A percentile compares a stretch with the other conserved stretches of the same genome.
phyloP scores from a whole-genome alignment of 35 echinoderm and acorn worm genomes.

The Anneissia japonica region DNA sequence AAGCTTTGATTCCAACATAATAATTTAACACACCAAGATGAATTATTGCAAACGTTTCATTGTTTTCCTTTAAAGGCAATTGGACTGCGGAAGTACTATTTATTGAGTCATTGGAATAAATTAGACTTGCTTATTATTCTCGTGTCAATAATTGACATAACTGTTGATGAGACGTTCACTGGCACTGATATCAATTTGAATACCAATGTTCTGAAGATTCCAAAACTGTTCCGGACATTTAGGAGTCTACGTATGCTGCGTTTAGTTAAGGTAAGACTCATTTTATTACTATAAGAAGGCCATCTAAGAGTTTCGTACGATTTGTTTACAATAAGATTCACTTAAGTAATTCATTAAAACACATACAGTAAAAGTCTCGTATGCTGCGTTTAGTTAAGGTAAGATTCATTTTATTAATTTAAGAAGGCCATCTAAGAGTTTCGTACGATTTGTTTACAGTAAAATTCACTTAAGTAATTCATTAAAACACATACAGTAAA shows the following conservation, averaged over 20 bases:
- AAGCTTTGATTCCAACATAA: no score
- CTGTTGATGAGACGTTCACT: slow-evolving; percentile 55
- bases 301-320: not conserved
- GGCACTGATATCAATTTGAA: slow-evolving; percentile 39
- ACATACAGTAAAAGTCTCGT: no score
- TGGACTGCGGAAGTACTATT: slow-evolving; percentile 65
- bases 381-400: slow-evolving; percentile 89
- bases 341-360: no score
- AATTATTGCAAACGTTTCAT: no score
- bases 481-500: no score
- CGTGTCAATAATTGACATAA: slow-evolving; percentile 71
- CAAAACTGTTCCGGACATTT: slow-evolving; percentile 53
- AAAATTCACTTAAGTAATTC: no score
- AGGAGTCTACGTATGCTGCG: slow-evolving; percentile 78
- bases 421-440: not conserved
- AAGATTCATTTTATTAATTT: not conserved
- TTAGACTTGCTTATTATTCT: slow-evolving; percentile 79
- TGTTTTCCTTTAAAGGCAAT: slow-evolving; percentile 37
- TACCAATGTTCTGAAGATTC: slow-evolving; percentile 55
- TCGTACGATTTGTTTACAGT: no score
- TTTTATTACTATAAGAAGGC: not conserved
- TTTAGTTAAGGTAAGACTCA: slow-evolving; percentile 63
- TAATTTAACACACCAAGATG: no score
- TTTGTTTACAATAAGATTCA: no score
- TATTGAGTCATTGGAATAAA: slow-evolving; percentile 80